Evolutionary conservation across 2,113 vertebrate genomes (phyloP), one percentile per base, ranked within the genome.

Genomic region (Bubo blakistoni): DNA sequence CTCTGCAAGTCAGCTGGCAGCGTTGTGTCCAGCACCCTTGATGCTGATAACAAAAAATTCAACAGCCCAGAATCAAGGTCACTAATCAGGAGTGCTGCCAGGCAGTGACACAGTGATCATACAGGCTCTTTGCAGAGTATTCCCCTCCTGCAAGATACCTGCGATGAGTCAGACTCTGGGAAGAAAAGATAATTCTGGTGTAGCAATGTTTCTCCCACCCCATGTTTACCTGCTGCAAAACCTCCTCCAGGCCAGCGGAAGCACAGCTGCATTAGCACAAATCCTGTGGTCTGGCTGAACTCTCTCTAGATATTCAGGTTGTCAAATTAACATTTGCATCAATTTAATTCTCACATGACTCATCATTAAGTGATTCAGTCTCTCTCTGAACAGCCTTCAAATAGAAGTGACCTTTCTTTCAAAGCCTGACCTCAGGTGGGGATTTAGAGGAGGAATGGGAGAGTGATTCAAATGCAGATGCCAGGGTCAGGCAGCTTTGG

Each of bases 401-500:
- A 96, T 90, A 90, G 82, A 78, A 79, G 71, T 95, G 94, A 97
- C 97, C 96, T 97, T 97, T 96, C 85, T 77, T 92, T 94, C 95
- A 96, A 84, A 94, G 92, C 87, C 84, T 94, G 96, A 92, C 91
- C 88, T 94, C 90, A 96, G 96, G 97, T 95, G 69, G 89, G 74
- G 91, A 88, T 96, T 90, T 96, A 89, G 76, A 83, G 42, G 40
- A 74, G 57, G 65, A 78, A 40, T 34, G 85, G 51, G 72, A 51
- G 40, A 54, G 30, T 65, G 81, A 87, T 82, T 96, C 86, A 92
- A 83, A 81, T 10, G 42, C 72, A 90, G 92, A 92, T 24, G 51
- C 58, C 83, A 82, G 81, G 90, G 80, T 82, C 92, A 83, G 96
- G 86, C 18, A 6, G 93, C 32, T 81, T 58, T 3, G 7, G 77